phyloP scores from a whole-genome alignment of 1,140 invertebrate genomes.

The Drosophila orosa region DNA sequence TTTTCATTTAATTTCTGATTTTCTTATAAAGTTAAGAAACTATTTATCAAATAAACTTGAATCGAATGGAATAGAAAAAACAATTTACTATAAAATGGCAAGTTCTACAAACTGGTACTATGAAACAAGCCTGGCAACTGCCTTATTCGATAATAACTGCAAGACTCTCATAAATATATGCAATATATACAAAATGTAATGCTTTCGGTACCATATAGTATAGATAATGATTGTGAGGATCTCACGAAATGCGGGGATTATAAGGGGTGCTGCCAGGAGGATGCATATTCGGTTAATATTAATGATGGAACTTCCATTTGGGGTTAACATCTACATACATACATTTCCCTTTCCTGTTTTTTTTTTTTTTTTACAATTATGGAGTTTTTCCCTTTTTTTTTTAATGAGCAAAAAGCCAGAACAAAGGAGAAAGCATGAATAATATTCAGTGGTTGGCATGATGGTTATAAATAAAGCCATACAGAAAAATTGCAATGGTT shows the following conservation, averaged over 20 bases:
- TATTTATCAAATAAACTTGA: not conserved
- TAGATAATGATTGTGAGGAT: slow-evolving; percentile 2
- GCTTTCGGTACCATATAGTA: slow-evolving; percentile 11
- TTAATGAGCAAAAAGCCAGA: slow-evolving; percentile 17
- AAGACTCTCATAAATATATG: slow-evolving; percentile 8
- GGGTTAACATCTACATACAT: slow-evolving; percentile 19
- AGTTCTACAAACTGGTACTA: not conserved
- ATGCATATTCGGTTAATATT: slow-evolving; percentile 21
- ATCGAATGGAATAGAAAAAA: not conserved
- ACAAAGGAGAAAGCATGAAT: slow-evolving; percentile 26
- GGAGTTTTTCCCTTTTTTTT: not conserved
- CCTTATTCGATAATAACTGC: slow-evolving; percentile 2
- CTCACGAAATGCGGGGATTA: slow-evolving; percentile 1
- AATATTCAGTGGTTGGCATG: slow-evolving; percentile 18
- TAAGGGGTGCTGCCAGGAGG: not conserved
- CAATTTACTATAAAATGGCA: no score
- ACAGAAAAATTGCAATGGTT: slow-evolving; percentile 14
- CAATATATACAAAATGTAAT: slow-evolving; percentile 15
- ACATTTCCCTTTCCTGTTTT: slow-evolving; percentile 1
- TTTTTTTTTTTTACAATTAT: not conserved
- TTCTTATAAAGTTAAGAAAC: not conserved
- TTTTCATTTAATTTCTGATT: not conserved
- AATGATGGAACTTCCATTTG: slow-evolving; percentile 8
- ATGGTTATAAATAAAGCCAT: slow-evolving; percentile 26
- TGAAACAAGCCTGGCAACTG: not conserved